phyloP scores from a whole-genome alignment of 1,140 invertebrate genomes.

The Babylonia areolata region DNA sequence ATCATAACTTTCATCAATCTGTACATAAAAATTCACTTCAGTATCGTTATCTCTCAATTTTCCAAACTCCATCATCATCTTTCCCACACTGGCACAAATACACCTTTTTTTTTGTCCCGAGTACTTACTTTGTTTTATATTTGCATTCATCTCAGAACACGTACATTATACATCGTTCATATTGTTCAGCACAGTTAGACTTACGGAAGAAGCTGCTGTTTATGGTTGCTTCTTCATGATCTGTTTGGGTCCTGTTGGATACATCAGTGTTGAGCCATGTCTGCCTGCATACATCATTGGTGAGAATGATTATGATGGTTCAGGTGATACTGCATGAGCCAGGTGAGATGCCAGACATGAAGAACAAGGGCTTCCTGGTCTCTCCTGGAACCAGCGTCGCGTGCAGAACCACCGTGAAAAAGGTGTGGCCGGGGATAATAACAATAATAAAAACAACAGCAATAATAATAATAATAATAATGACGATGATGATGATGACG shows the following conservation, averaged over 20 bases:
- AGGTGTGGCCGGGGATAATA: too few relatives aligned
- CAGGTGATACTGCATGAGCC: slow-evolving; percentile 26
- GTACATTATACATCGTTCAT: too few relatives aligned
- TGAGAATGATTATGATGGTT: too few relatives aligned
- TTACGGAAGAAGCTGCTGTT: slow-evolving; percentile 13
- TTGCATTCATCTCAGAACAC: too few relatives aligned
- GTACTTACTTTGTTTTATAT: background rate
- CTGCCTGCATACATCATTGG: too few relatives aligned
- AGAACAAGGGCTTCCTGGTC: slow-evolving; percentile 17
- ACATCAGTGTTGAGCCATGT: too few relatives aligned
- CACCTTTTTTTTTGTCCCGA: slow-evolving; percentile 1
- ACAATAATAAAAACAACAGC: too few relatives aligned
- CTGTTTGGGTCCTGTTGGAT: slow-evolving; percentile 12
- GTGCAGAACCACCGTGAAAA: background rate
- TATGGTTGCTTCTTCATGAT: background rate
- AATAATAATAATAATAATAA: too few relatives aligned
- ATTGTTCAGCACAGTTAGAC: slow-evolving; percentile 14
- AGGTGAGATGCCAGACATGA: background rate
- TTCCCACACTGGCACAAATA: slow-evolving; percentile 13
- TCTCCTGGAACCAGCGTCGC: background rate
- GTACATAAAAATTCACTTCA: slow-evolving; percentile 24
- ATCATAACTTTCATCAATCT: slow-evolving; percentile 25
- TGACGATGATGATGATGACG: too few relatives aligned
- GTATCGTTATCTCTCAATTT: background rate
- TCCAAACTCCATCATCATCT: background rate